Evolutionary conservation across 2,888 invertebrate species (phyloP).

Genomic region (Campaea margaritaria): DNA sequence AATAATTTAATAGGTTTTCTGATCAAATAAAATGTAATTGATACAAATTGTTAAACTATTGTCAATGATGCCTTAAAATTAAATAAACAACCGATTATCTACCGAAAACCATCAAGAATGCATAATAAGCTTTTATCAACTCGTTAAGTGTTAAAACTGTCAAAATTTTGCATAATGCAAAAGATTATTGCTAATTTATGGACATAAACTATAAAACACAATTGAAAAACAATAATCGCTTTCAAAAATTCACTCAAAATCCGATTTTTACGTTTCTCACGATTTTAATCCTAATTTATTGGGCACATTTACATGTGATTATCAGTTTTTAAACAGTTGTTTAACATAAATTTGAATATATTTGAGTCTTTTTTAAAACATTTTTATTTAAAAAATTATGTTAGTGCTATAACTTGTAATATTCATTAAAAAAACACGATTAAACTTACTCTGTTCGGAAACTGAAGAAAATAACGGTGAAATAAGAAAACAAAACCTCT

Average conservation of each 20-base stretch:
- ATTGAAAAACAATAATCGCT: slow-evolving; percentile 28
- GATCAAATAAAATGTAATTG: too few relatives aligned
- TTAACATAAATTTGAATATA: slow-evolving; percentile 58
- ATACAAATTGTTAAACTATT: too few relatives aligned
- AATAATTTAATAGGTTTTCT: too few relatives aligned
- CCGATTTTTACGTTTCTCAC: slow-evolving; percentile 33
- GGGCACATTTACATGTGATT: slow-evolving; percentile 46
- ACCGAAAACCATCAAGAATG: not conserved
- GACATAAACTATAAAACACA: slow-evolving; percentile 23
- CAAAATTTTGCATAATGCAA: not conserved
- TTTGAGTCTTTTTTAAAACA: slow-evolving; percentile 37
- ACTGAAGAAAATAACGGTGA: not conserved
- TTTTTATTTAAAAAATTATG: slow-evolving; percentile 26
- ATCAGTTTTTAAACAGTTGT: slow-evolving; percentile 45
- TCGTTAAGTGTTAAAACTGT: slow-evolving; percentile 3
- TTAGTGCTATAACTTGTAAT: slow-evolving; percentile 2
- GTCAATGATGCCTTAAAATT: too few relatives aligned
- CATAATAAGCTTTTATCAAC: not conserved
- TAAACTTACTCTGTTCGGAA: not conserved
- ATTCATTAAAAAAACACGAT: not conserved
- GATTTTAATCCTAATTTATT: slow-evolving; percentile 48
- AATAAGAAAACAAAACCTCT: not conserved
- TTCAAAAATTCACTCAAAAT: slow-evolving; percentile 37
- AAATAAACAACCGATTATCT: too few relatives aligned
- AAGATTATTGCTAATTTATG: slow-evolving; percentile 11